phyloP scores from a whole-genome alignment of 2,113 vertebrate species.

The Agapornis roseicollis region DNA sequence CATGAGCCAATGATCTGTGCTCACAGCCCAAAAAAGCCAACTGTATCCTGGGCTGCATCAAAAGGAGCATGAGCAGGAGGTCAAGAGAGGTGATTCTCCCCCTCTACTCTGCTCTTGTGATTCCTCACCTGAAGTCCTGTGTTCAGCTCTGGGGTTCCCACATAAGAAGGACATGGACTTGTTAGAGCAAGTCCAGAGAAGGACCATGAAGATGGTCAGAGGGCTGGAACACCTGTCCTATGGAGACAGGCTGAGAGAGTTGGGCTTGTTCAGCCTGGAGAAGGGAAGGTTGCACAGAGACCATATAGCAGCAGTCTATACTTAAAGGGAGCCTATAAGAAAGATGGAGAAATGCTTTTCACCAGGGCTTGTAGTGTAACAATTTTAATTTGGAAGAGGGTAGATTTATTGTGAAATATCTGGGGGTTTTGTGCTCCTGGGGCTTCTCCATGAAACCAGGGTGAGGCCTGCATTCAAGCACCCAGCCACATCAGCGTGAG shows the following conservation, averaged over 20 bases:
- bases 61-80: not conserved
- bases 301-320: not conserved
- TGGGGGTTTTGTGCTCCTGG: not conserved
- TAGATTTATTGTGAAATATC: not conserved
- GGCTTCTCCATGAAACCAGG: not conserved
- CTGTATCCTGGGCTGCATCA: not conserved
- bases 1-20: accelerated
- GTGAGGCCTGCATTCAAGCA: accelerated
- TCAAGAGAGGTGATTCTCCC: not conserved
- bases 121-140: not conserved
- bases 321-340: not conserved
- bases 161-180: not conserved
- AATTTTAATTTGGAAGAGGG: not conserved
- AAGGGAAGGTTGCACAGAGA: not conserved
- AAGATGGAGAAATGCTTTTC: not conserved
- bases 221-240: not conserved
- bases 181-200: not conserved
- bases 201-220: not conserved
- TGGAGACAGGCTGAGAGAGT: not conserved
- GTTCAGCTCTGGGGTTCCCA: not conserved
- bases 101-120: not conserved
- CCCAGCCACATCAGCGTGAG: accelerated
- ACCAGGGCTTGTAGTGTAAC: not conserved
- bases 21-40: not conserved
- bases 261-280: not conserved